These are phyloP conservation scores for Athalia cordata DNA, from an alignment of 2,888 invertebrate species.

Conservation along the genomic window DNA sequence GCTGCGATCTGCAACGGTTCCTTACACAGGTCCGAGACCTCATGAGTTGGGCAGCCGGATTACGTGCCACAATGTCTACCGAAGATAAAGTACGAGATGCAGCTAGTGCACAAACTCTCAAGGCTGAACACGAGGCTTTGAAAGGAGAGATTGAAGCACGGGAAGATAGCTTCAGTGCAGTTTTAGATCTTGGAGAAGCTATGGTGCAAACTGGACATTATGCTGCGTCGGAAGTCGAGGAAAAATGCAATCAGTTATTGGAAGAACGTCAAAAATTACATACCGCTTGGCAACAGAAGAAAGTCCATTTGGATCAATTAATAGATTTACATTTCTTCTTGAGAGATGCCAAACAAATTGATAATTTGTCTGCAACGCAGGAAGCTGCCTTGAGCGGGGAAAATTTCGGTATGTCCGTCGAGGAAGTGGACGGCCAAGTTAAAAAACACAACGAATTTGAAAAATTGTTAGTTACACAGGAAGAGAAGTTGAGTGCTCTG, in stretches of 20 bases:
- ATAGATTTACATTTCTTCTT: constrained; percentile 96
- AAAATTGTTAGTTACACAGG: constrained; percentile 90
- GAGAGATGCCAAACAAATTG: constrained; percentile 93
- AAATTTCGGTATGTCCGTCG: constrained; percentile 86
- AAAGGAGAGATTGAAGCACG: constrained; percentile 92
- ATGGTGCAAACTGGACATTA: constrained; percentile 92
- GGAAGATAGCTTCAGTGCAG: constrained; percentile 85
- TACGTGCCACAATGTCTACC: constrained; percentile 85
- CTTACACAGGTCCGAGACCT: constrained; percentile 91
- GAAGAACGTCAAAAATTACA: constrained; percentile 87
- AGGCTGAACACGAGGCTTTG: constrained; percentile 88
- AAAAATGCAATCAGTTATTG: constrained; percentile 84
- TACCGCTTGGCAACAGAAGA: constrained; percentile 91
- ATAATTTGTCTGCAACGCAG: constrained; percentile 91
- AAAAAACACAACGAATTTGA: constrained; percentile 97
- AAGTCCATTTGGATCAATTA: constrained; percentile 91
- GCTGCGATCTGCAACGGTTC: constrained; percentile 93
- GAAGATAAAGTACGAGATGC: constrained; percentile 90
- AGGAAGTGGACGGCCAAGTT: constrained; percentile 91
- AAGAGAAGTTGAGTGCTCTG: constrained; percentile 88
- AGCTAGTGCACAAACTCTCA: constrained; percentile 85
- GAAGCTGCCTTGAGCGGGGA: constrained; percentile 85
- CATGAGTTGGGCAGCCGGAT: constrained; percentile 89
- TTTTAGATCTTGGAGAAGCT: constrained; percentile 85
- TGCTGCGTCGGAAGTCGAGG: constrained; percentile 86